phyloP scores from a whole-genome alignment of 2,888 invertebrate species.

The Invenusta paracnida region DNA sequence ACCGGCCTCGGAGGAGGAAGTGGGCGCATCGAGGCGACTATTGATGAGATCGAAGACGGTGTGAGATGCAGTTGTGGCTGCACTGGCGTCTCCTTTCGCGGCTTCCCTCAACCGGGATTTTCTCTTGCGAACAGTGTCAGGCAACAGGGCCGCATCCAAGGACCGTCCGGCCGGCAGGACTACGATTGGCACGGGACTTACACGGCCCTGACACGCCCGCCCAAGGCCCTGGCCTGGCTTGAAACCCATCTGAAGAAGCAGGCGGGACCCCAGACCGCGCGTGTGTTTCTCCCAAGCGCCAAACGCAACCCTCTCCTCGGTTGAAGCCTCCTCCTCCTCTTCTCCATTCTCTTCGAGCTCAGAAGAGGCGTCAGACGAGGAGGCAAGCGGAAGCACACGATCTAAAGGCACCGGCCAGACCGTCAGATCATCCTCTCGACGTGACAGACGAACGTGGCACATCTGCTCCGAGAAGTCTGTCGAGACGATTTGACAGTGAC shows the following conservation, averaged over 20 bases:
- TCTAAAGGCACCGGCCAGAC: not conserved
- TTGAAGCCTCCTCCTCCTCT: not conserved
- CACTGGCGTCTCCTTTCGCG: not conserved
- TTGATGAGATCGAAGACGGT: not conserved
- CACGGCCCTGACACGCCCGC: not conserved
- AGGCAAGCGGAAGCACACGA: not conserved
- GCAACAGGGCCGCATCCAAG: not conserved
- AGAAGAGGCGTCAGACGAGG: not conserved
- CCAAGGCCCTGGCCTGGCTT: constrained; percentile 24
- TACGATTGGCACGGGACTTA: not conserved
- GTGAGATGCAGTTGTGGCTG: not conserved
- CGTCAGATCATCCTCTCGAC: not conserved
- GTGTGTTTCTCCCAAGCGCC: constrained; percentile 9
- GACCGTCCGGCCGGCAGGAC: not conserved
- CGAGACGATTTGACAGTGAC: not conserved
- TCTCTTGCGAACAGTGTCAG: too few species aligned
- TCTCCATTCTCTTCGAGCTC: not conserved
- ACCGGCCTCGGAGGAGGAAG: not conserved
- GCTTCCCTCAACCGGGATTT: not conserved
- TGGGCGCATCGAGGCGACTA: not conserved
- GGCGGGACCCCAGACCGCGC: constrained; percentile 4
- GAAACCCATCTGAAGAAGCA: not conserved
- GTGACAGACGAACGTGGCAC: not conserved
- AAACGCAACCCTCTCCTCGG: not conserved
- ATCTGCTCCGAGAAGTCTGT: not conserved